Evolutionary conservation across 1,140 invertebrate genomes (phyloP), one percentile per base, ranked within the genome.

Genomic region (Odontomachus brunneus): DNA sequence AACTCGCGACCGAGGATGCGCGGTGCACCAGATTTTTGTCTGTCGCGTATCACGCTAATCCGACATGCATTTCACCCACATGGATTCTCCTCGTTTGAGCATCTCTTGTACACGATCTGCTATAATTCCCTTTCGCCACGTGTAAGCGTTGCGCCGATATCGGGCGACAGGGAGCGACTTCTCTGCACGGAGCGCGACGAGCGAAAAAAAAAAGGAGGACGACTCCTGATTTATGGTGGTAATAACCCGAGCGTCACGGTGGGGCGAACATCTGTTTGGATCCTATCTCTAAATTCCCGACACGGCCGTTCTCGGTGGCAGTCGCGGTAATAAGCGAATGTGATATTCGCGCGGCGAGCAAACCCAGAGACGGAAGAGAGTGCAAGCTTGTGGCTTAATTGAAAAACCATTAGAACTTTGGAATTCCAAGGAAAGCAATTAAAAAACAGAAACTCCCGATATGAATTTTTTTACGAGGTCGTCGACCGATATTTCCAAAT

Each of bases 151-250:
- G 3, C 48, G 48, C 24, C 26, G 48, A 65, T 53, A 76, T 53
- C 60, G 48, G 66, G 29, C 48, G 14, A 59, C 66, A 24, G 53
- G 26, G 44, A 66, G 26, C 51, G 22, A 17, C n/a, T 63, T 49
- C 51, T 63, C 5, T 22, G 33, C 60, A 38, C 38, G 38, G 3
- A 76, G 19, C 19, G 19, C 48, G 59, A 26, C 0, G 2, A 49
- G 1, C 15, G 14, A 14, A 19, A 72, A 19, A 72, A 57, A 57
- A 78, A 72, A 49, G 49, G 12, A 80, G 81, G 12, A 38, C 2
- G 72, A 67, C 59, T 55, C 51, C 65, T 85, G 84, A 86, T 86
- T 86, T 81, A 86, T 86, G 49, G 69, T 26, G 63, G 69, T 84
- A 88, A 83, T 69, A 86, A 85, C 80, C 84, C 72, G 87, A 60